These are phyloP conservation scores for Bagarius yarrelli DNA, from an alignment of 2,113 vertebrate genomes.

Conservation along the genomic window DNA sequence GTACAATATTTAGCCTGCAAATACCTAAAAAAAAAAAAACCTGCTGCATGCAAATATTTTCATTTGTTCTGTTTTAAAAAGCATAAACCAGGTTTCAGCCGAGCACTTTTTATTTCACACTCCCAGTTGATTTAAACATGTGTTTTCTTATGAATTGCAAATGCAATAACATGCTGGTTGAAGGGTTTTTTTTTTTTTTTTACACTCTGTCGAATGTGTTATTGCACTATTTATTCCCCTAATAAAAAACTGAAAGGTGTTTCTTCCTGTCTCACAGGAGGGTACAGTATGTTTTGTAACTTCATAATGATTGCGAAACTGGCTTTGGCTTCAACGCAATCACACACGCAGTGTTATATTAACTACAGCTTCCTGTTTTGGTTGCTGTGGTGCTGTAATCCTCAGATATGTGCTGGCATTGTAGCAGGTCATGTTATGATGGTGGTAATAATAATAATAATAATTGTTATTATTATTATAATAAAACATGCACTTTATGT, in stretches of 20 bases:
- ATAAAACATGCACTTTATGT: not conserved
- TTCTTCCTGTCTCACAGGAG: constrained; percentile 62
- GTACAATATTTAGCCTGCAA: not conserved
- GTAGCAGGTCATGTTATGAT: not conserved
- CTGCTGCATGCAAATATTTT: not conserved
- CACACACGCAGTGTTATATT: constrained; percentile 62
- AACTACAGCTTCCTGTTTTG: constrained; percentile 77
- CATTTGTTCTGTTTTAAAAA: not conserved
- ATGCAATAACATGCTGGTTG: not conserved
- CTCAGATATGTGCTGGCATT: constrained; percentile 25
- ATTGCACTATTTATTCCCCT: constrained; percentile 28
- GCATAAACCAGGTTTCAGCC: not conserved
- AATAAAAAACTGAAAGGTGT: constrained; percentile 27
- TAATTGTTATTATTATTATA: not conserved
- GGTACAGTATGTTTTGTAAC: constrained; percentile 71
- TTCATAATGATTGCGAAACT: constrained; percentile 68
- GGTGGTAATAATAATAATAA: not conserved
- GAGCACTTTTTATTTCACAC: not conserved
- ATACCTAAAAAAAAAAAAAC: not conserved
- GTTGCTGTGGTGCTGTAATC: constrained; percentile 48
- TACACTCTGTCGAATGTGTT: not conserved
- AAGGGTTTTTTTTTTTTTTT: not conserved
- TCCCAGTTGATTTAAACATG: constrained; percentile 2
- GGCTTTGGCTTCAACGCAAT: constrained; percentile 50
- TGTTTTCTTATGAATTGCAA: constrained; percentile 22